phyloP scores from a whole-genome alignment of 2,113 vertebrate genomes.

The Pantherophis guttatus region DNA sequence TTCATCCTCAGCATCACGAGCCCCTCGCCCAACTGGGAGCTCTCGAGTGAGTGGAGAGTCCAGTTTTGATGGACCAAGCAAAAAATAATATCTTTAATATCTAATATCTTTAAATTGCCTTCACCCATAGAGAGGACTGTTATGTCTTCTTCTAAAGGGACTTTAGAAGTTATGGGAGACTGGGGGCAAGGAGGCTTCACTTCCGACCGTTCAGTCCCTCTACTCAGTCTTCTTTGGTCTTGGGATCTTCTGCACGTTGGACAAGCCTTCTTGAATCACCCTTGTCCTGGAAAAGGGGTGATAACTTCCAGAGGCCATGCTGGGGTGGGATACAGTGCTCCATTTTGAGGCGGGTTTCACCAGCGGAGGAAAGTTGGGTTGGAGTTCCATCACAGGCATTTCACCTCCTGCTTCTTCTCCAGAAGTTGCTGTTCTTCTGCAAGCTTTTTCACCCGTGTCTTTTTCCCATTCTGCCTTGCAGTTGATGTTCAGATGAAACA shows the following conservation, averaged over 20 bases:
- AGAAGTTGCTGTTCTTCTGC: too few relatives aligned
- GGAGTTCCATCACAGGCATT: background rate
- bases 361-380: background rate
- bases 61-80: background rate
- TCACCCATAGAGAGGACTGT: background rate
- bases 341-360: background rate
- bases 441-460: background rate
- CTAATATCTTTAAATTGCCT: background rate
- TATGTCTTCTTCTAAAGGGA: background rate
- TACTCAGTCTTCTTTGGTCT: background rate
- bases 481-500: constrained; percentile 72
- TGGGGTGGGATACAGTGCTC: background rate
- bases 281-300: background rate
- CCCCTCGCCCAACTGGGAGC: constrained; percentile 11
- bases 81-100: background rate
- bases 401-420: background rate
- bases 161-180: background rate
- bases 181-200: background rate
- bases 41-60: constrained; percentile 37
- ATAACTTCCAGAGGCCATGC: background rate
- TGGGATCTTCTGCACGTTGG: background rate
- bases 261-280: background rate
- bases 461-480: constrained; percentile 37
- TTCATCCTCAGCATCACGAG: constrained; percentile 49
- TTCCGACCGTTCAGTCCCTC: background rate